Evolutionary conservation across 1,140 invertebrate genomes (phyloP).

Genomic region (Chironomus striatipennis): DNA sequence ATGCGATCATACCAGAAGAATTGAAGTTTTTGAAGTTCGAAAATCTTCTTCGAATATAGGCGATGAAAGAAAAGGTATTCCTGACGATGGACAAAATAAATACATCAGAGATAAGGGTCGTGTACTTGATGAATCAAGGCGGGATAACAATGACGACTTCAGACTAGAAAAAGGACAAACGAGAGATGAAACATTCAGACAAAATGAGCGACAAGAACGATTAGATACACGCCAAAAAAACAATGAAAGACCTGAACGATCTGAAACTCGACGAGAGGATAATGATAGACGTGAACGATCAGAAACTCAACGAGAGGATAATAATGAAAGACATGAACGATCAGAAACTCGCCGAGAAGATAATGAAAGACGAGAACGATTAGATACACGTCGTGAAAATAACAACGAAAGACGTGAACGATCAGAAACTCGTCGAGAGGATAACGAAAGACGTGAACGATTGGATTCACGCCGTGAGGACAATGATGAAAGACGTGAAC

Average conservation of each 20-base stretch:
- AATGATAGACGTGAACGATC: neutral
- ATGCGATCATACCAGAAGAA: neutral
- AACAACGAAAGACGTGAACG: neutral
- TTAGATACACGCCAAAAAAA: neutral
- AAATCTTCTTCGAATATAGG: neutral
- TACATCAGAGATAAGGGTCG: conserved; percentile 16
- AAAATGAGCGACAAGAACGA: neutral
- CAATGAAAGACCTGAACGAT: conserved; percentile 7
- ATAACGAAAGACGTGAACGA: neutral
- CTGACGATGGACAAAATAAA: conserved; percentile 16
- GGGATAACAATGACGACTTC: neutral
- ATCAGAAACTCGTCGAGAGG: neutral
- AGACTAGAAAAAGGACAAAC: neutral
- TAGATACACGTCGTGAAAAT: neutral
- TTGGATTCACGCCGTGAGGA: neutral
- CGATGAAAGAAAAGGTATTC: neutral
- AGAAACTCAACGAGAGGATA: neutral
- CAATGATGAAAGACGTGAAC: neutral
- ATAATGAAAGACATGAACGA: neutral
- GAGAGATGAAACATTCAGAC: neutral
- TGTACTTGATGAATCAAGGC: neutral
- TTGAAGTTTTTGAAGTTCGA: neutral
- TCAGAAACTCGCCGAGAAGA: neutral
- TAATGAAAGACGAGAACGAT: neutral
- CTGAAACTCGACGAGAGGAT: neutral